Evolutionary conservation across 2,888 invertebrate species (phyloP), one percentile per base, ranked within the genome.

Genomic region (Amphipoea lucens): DNA sequence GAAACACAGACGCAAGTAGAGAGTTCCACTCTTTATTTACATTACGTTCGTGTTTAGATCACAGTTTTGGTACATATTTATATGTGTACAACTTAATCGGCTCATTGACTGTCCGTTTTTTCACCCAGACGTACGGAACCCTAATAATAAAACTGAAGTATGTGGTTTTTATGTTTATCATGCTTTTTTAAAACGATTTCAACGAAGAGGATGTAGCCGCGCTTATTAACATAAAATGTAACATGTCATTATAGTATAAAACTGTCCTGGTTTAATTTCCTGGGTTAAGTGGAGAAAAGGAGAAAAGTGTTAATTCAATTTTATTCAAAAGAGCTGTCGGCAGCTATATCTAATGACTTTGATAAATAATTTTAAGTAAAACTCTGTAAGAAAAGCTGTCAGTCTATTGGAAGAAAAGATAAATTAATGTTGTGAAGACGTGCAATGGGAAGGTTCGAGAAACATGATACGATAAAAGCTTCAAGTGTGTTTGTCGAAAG

Each of bases 381-480:
- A 57, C 23, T 23, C 20, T 23, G 23, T 4, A 48, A 48, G 14
- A 36, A 57, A 70, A 36, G 5, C 40, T 57, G 17, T 1, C 5
- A 60, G 20, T 5, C 17, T 5, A 71, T 20, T 45, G 57, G 29
- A 14, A 36, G 9, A 17, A 63, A 65, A 36, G 4, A 4, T 40
- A 40, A 40, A 40, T 2, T 40, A 40, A 17, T 66, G 7, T 23
- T 42, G 40, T 42, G 42, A 7, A 23, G 23, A 42, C 6, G 40
- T 42, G 7, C 4, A 40, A 42, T 42, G 5, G 5, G 60, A 23
- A 42, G 14, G 17, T 20, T n/a, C 0, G 29, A 40, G 40, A 9
- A 74, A 74, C n/a, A 42, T 68, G 68, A 68, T 29, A 40, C 51
- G n/a, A 67, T 74, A 74, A 74, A 74, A 74, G 74, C n/a, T n/a